phyloP scores from a whole-genome alignment of 2,888 invertebrate genomes.

The Cephus rjabovi region DNA sequence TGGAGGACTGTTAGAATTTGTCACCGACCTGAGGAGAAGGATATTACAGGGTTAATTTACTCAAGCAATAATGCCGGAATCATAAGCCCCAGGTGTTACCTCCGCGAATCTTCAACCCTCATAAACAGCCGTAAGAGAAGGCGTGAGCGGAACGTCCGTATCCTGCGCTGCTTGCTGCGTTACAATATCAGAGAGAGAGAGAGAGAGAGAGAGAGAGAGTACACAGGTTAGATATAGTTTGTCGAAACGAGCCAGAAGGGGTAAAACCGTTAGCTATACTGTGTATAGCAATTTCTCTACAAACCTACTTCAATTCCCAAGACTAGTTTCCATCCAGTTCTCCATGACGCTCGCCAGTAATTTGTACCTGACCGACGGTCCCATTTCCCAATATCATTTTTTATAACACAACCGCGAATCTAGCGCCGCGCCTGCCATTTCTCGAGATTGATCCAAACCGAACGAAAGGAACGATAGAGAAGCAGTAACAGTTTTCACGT shows the following conservation, averaged over 20 bases:
- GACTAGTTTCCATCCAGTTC: slow-evolving; percentile 52
- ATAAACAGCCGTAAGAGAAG: slow-evolving; percentile 42
- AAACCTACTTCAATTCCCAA: slow-evolving; percentile 54
- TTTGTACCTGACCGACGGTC: slow-evolving; percentile 47
- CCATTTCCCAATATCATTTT: slow-evolving; percentile 44
- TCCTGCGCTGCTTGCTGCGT: neutral
- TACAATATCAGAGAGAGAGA: neutral
- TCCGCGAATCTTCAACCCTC: slow-evolving; percentile 55
- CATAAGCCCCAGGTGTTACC: slow-evolving; percentile 58
- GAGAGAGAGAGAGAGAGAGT: too few species aligned
- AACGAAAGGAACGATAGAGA: slow-evolving; percentile 29
- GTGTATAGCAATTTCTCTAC: slow-evolving; percentile 47
- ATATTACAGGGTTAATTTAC: slow-evolving; percentile 57
- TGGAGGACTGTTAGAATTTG: neutral
- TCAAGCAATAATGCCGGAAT: slow-evolving; percentile 53
- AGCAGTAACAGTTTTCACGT: slow-evolving; percentile 17
- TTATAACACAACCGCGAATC: slow-evolving; percentile 33
- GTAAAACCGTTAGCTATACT: slow-evolving; percentile 38
- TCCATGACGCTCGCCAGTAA: slow-evolving; percentile 40
- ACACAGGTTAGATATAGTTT: neutral
- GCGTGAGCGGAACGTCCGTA: neutral
- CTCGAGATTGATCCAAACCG: slow-evolving; percentile 25
- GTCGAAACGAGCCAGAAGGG: slow-evolving; percentile 7
- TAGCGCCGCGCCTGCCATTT: slow-evolving; percentile 12
- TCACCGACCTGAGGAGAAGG: slow-evolving; percentile 29